These are phyloP conservation scores for Allygus modestus DNA, from an alignment of 2,888 invertebrate species.

Conservation along the genomic window DNA sequence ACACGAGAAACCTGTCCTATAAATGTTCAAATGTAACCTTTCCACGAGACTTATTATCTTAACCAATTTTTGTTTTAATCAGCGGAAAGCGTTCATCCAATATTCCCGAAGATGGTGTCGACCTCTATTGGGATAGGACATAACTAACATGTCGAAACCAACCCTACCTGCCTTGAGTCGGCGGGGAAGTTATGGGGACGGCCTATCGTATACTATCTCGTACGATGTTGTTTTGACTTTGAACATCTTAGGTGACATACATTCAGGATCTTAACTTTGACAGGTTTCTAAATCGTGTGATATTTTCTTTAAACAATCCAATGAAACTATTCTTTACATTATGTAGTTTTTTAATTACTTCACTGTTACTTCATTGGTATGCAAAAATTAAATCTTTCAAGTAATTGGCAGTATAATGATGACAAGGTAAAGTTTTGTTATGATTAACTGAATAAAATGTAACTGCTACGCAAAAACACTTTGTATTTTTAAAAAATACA, in stretches of 20 bases:
- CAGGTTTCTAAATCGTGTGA: no score
- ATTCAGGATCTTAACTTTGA: no score
- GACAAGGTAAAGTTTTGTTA: no score
- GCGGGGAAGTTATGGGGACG: constrained; percentile 3
- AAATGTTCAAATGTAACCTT: neutral
- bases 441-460: no score
- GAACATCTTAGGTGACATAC: neutral
- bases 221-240: neutral
- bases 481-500: no score
- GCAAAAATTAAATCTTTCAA: no score
- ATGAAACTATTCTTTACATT: no score
- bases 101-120: constrained; percentile 14
- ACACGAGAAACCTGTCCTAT: neutral
- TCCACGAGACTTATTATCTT: neutral
- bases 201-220: neutral
- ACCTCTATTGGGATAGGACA: constrained; percentile 3
- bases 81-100: neutral
- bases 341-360: no score
- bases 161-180: constrained; percentile 18
- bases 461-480: no score
- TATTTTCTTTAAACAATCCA: no score
- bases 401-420: no score
- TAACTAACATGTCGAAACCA: constrained; percentile 37
- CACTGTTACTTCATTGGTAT: no score
- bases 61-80: constrained; percentile 20